These are phyloP conservation scores for Aplochiton taeniatus DNA, from an alignment of 2,797 vertebrate genomes.

Conservation along the genomic window DNA sequence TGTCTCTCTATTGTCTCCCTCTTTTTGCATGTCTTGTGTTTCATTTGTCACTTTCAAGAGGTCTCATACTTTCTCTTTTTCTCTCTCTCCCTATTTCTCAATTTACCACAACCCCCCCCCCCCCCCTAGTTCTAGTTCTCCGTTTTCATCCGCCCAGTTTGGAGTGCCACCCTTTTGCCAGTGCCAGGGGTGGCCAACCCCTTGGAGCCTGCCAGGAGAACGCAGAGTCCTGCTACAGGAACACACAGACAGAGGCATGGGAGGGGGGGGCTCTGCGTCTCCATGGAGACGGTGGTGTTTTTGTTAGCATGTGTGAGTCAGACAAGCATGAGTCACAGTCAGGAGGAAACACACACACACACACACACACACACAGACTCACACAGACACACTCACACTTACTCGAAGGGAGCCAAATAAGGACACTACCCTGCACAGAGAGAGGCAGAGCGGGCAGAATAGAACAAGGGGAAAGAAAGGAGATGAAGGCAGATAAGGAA, in stretches of 20 bases:
- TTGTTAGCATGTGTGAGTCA: conserved; percentile 81
- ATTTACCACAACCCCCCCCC: background rate
- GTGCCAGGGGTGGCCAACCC: conserved; percentile 57
- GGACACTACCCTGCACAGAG: conserved; percentile 61
- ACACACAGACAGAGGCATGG: conserved; percentile 34
- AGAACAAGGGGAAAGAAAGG: background rate
- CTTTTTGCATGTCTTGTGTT: conserved; percentile 12
- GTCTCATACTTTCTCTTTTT: background rate
- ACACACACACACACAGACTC: conserved; percentile 62
- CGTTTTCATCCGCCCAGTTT: conserved; percentile 34
- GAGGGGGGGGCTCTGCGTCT: conserved; percentile 39
- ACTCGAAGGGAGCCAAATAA: conserved; percentile 72
- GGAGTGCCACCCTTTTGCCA: conserved; percentile 41
- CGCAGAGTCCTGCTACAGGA: conserved; percentile 30
- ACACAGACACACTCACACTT: conserved; percentile 35
- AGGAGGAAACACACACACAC: conserved; percentile 78
- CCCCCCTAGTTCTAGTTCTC: conserved; percentile 15
- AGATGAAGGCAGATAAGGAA: background rate
- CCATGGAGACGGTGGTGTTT: conserved; percentile 79
- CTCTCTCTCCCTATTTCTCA: conserved; percentile 1
- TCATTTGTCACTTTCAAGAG: background rate
- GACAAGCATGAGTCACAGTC: conserved; percentile 82
- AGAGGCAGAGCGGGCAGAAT: conserved; percentile 11
- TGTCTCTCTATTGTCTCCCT: background rate
- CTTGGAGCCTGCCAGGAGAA: conserved; percentile 51